Percentiles rank a stretch among this genome's conserved stretches.
Evolutionary conservation across 2,797 vertebrate species (phyloP).

Genomic region (Todus mexicanus): DNA sequence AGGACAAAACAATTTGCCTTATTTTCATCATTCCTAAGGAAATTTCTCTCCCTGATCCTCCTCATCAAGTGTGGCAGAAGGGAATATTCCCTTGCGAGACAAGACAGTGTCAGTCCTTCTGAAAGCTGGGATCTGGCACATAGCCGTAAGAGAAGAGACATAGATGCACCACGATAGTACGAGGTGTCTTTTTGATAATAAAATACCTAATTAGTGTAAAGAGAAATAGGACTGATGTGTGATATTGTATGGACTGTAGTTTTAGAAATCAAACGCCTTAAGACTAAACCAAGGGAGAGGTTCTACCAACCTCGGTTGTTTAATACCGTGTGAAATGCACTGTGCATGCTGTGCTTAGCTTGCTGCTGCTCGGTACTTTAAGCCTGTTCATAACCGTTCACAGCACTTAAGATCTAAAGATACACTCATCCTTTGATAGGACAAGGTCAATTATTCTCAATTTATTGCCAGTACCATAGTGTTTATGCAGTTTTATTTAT

Average conservation of each 20-base stretch:
- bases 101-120: background rate
- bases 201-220: slow-evolving; percentile 37
- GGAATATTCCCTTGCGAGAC: background rate
- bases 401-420: slow-evolving; percentile 62
- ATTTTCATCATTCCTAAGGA: background rate
- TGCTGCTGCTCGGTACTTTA: slow-evolving; percentile 36
- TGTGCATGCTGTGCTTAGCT: slow-evolving; percentile 26
- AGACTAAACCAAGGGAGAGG: background rate
- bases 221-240: background rate
- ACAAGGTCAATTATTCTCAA: slow-evolving; percentile 73
- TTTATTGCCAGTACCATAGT: slow-evolving; percentile 54
- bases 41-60: background rate
- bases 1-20: background rate
- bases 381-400: slow-evolving; percentile 50
- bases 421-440: slow-evolving; percentile 68
- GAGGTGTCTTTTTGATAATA: slow-evolving; percentile 51
- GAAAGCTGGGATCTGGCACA: background rate
- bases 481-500: slow-evolving; percentile 71
- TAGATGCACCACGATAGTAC: background rate
- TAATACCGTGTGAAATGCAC: slow-evolving; percentile 37
- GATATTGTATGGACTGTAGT: slow-evolving; percentile 26
- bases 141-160: background rate
- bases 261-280: slow-evolving; percentile 9
- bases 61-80: background rate
- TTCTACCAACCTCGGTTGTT: background rate